A percentile compares a stretch with the other conserved stretches of the same genome.
Evolutionary conservation across 2,113 vertebrate species (phyloP).

Genomic region (Orthonyx spaldingii): DNA sequence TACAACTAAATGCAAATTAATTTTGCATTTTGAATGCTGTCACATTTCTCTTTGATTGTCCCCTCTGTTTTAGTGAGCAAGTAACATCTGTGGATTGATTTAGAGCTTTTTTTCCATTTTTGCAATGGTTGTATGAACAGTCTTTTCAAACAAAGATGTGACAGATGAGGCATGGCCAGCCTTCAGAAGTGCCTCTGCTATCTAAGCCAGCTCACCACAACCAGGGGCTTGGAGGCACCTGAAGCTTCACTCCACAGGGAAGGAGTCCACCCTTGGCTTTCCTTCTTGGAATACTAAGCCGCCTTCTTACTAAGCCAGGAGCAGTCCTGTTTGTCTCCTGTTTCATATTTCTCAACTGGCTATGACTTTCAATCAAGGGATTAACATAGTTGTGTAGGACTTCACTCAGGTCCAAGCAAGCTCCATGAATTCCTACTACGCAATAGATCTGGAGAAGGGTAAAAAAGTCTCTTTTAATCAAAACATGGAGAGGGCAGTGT

Average conservation of each 20-base stretch:
- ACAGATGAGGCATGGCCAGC: neutral
- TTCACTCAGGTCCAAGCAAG: neutral
- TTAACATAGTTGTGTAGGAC: neutral
- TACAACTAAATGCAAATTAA: neutral
- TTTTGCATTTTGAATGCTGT: neutral
- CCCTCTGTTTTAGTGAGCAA: neutral
- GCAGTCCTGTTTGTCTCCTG: neutral
- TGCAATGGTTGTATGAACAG: neutral
- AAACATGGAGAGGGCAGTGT: accelerated
- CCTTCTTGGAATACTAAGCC: neutral
- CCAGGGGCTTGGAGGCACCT: accelerated
- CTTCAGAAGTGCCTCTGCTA: neutral
- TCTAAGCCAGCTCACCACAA: neutral
- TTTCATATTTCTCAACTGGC: neutral
- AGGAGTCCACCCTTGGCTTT: neutral
- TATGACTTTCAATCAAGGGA: neutral
- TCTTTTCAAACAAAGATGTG: neutral
- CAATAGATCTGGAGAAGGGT: neutral
- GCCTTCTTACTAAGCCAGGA: neutral
- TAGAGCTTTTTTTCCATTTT: neutral
- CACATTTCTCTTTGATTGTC: neutral
- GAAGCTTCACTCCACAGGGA: neutral
- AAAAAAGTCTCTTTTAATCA: neutral
- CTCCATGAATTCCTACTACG: neutral
- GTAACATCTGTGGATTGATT: neutral